Base-by-base conservation (phyloP, 2,113 vertebrate genomes). In the Nettapus auritus region DNA sequence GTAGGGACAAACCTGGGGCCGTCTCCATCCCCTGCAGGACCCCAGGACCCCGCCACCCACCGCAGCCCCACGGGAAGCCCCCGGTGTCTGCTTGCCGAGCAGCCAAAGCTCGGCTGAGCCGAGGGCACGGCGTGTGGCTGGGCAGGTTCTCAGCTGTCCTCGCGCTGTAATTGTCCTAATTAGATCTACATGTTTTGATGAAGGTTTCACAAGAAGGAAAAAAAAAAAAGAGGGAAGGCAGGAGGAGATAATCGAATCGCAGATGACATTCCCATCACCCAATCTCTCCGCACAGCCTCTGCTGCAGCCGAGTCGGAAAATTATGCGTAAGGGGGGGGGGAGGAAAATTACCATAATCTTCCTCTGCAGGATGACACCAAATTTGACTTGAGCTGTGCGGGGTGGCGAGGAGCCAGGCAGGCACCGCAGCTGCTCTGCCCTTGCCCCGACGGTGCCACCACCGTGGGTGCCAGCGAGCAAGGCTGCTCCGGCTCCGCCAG, bases 231-330 rank as follows among this genome's bases (percentile, higher is more conserved):
- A 91, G 96, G 40, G 28, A 13, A 81, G 94, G 90, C 90, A 67
- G 97, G 97, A 97, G 97, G 97, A 97, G 97, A 97, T 97, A 98
- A 98, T 98, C 96, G 94, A 96, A 97, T 97, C 96, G 92, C 89
- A 95, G 97, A 96, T 97, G 97, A 97, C 97, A 97, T 97, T 97
- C 97, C 97, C 95, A 90, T 97, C 96, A 97, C 97, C 97, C 97
- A 94, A 92, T 95, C 90, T 28, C 96, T 96, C 95, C 53, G 25
- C 94, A 93, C 93, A 92, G 94, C 94, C 94, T 82, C 77, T n/a
- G 82, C 95, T 81, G 97, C 92, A 80, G 94, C 60, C 46, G 56
- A 82, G 40, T 74, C 88, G 89, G 69, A 48, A 92, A 96, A 96
- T 87, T 86, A 88, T 78, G 96, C 92, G 11, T 18, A 2, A 22